phyloP scores from a whole-genome alignment of 1,140 invertebrate genomes.

The Paralvinella palmiformis region DNA sequence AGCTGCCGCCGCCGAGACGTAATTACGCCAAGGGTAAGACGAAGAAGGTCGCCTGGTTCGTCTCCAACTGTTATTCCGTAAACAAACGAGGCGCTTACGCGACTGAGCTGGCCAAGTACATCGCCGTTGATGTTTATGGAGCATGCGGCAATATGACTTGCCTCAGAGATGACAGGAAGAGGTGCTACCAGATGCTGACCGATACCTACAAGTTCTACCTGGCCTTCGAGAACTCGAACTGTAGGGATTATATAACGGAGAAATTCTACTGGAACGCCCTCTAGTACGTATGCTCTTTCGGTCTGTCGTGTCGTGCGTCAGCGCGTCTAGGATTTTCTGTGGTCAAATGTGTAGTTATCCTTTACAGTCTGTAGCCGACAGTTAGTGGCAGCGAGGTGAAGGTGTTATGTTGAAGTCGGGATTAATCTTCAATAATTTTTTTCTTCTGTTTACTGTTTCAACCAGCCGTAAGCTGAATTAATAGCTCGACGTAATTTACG shows the following conservation, averaged over 20 bases:
- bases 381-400: no score
- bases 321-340: no score
- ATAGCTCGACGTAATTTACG: no score
- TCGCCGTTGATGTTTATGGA: conserved; percentile 67
- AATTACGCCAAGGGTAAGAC: conserved; percentile 33
- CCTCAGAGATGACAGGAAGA: conserved; percentile 61
- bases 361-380: no score
- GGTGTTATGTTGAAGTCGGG: no score
- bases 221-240: conserved; percentile 65
- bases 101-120: conserved; percentile 52
- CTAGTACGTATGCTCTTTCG: conserved; percentile 28
- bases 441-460: no score
- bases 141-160: conserved; percentile 51
- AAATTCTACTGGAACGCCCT: conserved; percentile 53
- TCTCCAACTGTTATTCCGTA: conserved; percentile 55
- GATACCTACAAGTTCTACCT: conserved; percentile 96
- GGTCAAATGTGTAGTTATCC: no score
- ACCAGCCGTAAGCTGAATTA: no score
- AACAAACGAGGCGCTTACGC: conserved; percentile 57
- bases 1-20: neutral
- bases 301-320: no score
- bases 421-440: no score
- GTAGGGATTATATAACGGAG: conserved; percentile 53
- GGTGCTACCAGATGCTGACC: conserved; percentile 87
- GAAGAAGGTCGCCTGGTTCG: conserved; percentile 49